Evolutionary conservation across 1,140 invertebrate species (phyloP), one percentile per base, ranked within the genome.

Genomic region (Drosophila orena): DNA sequence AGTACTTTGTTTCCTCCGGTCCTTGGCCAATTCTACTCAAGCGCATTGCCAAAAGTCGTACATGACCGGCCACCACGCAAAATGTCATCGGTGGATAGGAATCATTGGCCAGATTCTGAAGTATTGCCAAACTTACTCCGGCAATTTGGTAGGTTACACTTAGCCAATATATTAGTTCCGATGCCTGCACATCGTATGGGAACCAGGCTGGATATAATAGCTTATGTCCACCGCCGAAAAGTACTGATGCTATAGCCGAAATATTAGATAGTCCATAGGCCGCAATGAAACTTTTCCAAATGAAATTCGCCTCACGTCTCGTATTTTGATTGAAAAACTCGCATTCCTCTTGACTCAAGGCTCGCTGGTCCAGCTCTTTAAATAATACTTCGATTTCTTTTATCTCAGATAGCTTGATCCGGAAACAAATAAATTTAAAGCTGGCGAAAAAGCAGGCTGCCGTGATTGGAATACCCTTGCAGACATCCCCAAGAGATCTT

Each of bases 201-300:
- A 85, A 80, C 77, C 81, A 84, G 4, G 76, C 81, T 0, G 81
- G 81, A 65, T 80, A 85, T 0, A 85, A 22, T 7, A 85, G 37
- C 30, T 75, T 62, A 34, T 24, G 49, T 17, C 30, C 46, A 8
- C 49, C 74, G 5, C 49, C 66, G 10, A 79, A 58, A 0, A 72
- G 35, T 1, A 65, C 54, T 0, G 61, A 24, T 5, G 69, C 56
- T 17, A 77, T 73, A 4, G 71, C 57, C 4, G 69, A 43, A 5
- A 65, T 38, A 27, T 74, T 70, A 1, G 65, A 72, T 7, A 70
- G 4, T 14, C 49, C 22, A 57, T 84, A 84, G 30, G 66, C 71
- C 5, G 58, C 47, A 5, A 79, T 37, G 43, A 84, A 84, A 7
- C 58, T 58, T 40, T 83, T 76, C 46, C 52, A 58, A 6, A 84